Conservation (phyloP, 2,888 invertebrate genomes). For the Bellardia bayeri region DNA sequence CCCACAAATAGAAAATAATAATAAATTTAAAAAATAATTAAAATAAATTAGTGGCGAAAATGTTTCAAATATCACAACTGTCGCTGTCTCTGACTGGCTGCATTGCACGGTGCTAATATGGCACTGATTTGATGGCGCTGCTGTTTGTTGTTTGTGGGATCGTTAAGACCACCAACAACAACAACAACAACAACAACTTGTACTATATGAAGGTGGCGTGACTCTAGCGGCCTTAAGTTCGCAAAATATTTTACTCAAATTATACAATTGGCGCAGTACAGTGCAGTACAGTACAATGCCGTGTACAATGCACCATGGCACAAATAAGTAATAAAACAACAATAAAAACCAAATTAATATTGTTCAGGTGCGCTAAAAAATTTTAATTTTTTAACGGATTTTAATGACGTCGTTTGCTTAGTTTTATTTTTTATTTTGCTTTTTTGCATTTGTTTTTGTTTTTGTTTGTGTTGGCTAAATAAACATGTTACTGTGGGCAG, state of each 20-base stretch:
- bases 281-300: neutral
- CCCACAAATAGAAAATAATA: slow-evolving; percentile 1
- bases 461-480: neutral
- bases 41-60: slow-evolving; percentile 54
- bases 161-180: neutral
- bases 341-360: slow-evolving; percentile 20
- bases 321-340: neutral
- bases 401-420: slow-evolving; percentile 37
- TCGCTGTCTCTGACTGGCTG: neutral
- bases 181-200: neutral
- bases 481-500: slow-evolving; percentile 52
- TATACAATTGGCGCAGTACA: slow-evolving; percentile 4
- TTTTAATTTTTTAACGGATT: slow-evolving; percentile 43
- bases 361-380: slow-evolving; percentile 51
- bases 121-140: slow-evolving; percentile 34
- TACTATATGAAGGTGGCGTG: slow-evolving; percentile 50
- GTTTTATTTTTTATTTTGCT: slow-evolving; percentile 24
- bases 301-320: too few relatives aligned
- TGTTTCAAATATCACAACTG: slow-evolving; percentile 57
- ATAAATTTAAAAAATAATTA: slow-evolving; percentile 33
- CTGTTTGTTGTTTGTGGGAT: neutral
- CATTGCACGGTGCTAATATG: slow-evolving; percentile 32
- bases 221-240: slow-evolving; percentile 46
- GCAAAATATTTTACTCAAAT: neutral
- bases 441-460: slow-evolving; percentile 19